These are phyloP conservation scores for Sanderia malayensis DNA, from an alignment of 30 jellyfish, hydroid and myxozoan genomes.

Conservation along the genomic window DNA sequence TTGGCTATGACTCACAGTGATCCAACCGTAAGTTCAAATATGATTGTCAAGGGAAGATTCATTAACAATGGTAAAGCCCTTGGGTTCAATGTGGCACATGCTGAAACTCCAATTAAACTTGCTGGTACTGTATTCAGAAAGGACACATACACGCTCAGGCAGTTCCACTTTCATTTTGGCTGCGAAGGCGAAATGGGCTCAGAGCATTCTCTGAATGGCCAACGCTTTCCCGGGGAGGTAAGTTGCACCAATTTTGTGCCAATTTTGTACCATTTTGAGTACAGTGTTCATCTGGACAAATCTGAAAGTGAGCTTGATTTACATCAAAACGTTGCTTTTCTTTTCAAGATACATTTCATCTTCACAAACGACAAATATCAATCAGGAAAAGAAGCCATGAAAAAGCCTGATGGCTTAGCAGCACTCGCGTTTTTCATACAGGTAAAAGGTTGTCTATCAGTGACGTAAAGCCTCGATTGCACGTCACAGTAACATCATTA, in stretches of 20 bases:
- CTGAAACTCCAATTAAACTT: conserved; percentile 38
- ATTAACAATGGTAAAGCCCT: conserved; percentile 90
- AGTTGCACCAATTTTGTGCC: too few relatives aligned
- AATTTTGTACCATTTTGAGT: too few relatives aligned
- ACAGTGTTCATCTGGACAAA: too few relatives aligned
- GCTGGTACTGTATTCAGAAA: conserved; percentile 59
- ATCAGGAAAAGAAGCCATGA: conserved; percentile 61
- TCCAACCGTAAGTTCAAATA: conserved; percentile 6
- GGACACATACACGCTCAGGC: conserved; percentile 59
- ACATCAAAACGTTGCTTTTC: too few relatives aligned
- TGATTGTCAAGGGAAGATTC: conserved; percentile 69
- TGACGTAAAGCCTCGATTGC: too few relatives aligned
- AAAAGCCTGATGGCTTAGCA: conserved; percentile 77
- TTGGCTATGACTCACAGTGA: conserved; percentile 22
- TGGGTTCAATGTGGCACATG: conserved; percentile 68
- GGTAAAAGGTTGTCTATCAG: too few relatives aligned
- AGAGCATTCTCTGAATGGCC: conserved; percentile 93
- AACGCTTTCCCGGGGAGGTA: conserved; percentile 96
- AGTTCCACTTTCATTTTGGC: conserved; percentile 93
- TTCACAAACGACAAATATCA: conserved; percentile 66
- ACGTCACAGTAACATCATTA: too few relatives aligned
- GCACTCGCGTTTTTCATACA: conserved; percentile 79
- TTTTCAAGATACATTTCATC: conserved; percentile 91
- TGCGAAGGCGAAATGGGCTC: conserved; percentile 93
- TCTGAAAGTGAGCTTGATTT: too few relatives aligned